A percentile compares a stretch with the other conserved stretches of the same genome.
Conservation (phyloP, 2,888 invertebrate genomes). For the Lycophotia porphyrea region DNA sequence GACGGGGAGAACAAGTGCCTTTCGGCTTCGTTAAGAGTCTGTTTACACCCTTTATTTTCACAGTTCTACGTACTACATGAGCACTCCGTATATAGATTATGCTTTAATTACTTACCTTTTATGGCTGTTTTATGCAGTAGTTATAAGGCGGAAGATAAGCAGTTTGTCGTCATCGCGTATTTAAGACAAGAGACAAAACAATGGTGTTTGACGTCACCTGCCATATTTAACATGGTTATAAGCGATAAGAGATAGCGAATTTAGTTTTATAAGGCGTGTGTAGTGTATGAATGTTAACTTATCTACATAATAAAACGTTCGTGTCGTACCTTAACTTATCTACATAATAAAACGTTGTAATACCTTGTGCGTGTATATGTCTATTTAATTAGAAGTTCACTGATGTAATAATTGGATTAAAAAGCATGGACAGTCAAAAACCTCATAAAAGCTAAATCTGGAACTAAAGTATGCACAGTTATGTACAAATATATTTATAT, state of each 20-base stretch:
- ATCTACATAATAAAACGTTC: neutral
- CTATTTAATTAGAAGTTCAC: neutral
- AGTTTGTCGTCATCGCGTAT: conserved; percentile 18
- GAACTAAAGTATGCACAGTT: neutral
- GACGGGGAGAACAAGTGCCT: no score
- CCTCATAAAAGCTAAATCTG: conserved; percentile 12
- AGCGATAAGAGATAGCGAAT: conserved; percentile 24
- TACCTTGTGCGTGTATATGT: conserved; percentile 3
- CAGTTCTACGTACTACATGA: neutral
- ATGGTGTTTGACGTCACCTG: conserved; percentile 41
- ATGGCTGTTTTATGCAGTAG: conserved; percentile 8
- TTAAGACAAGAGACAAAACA: conserved; percentile 33
- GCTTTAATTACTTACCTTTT: neutral
- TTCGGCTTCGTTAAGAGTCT: no score
- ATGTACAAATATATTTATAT: neutral
- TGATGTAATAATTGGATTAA: conserved; percentile 28
- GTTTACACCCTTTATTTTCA: no score
- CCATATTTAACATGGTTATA: conserved; percentile 38
- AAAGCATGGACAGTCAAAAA: neutral
- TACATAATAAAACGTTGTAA: conserved; percentile 1
- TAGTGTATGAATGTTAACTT: no score
- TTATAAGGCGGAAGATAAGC: conserved; percentile 30
- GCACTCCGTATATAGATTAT: neutral
- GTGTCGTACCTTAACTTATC: neutral
- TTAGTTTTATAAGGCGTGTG: neutral